Evolutionary conservation across 1,140 invertebrate species (phyloP), one percentile per base, ranked within the genome.

Genomic region (Ptiloglossa arizonensis): DNA sequence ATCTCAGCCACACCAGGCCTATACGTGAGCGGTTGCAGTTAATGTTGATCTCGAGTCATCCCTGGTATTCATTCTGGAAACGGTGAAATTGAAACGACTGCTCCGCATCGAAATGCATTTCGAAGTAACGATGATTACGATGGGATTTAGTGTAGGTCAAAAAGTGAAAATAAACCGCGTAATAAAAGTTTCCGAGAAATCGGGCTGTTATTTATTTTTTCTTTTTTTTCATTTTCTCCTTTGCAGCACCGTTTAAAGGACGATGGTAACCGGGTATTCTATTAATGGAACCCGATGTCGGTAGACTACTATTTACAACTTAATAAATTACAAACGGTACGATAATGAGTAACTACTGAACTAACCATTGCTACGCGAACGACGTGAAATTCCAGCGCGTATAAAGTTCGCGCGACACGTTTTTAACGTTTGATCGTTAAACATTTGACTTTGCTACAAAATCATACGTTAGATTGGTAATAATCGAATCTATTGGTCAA

Each of bases 231-330:
- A 27, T 4, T 41, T 19, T 1, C 3, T 29, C 1, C 0, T 1
- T 44, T 29, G 13, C 1, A 9, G n/a, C n/a, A n/a, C 1, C 38
- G 15, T 13, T 75, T 59, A 8, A 35, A n/a, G 2, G 38, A 69
- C 29, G 22, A 38, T 1, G 38, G 5, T 15, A 9, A 11, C 0
- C 9, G 24, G 46, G 2, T 63, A n/a, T 57, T 17, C n/a, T 32
- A 59, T 75, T 68, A 59, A 48, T 48, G 64, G 29, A 35, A 46
- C 17, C 27, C 22, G 27, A 2, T 27, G 35, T 35, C 35, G 9
- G 24, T 75, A 19, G 13, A 57, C 22, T 57, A 59, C 19, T n/a
- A 54, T 75, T 75, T 75, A 59, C 52, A 68, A 22, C 13, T 57
- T 59, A 57, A 75, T 69, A 59, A 75, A 75, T 68, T 27, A n/a